Base-by-base conservation (phyloP, 2,113 vertebrate species). In the Trichomycterus rosablanca region DNA sequence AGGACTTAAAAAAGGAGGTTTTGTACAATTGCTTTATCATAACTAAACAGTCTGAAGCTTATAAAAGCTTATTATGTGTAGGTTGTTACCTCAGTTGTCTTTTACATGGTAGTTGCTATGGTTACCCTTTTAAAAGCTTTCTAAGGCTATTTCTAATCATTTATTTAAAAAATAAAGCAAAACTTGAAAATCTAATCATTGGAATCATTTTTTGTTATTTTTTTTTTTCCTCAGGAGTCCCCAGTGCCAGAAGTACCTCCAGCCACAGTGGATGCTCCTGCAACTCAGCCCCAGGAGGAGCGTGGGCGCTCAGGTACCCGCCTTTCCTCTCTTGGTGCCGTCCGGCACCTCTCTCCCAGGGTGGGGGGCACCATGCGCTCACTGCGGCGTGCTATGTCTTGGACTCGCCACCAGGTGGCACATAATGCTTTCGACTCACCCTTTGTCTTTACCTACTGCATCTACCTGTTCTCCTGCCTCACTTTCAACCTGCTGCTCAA, bases 221-320 rank as follows among this genome's bases (percentile, higher is more conserved):
- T n/a, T 61, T 5, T 52, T 30, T 6, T 1, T 4, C 6, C 54
- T 0, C 78, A 98, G 95, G 94, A 94, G 59, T 68, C 76, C 79
- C 89, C 86, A 78, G 84, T 59, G 63, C 19, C 80, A 63, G 72
- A 78, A 51, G 84, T 84, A 44, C 74, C 90, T 16, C 1, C 77
- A 32, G 66, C 73, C 44, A 73, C 84, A 2, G 81, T 86, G 2
- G 93, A 93, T 1, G 72, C 88, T 49, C 83, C 63, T 0, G 89
- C 76, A 4, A 62, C 79, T 46, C 24, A 81, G 40, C 1, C 37
- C 72, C 82, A 81, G 1, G 74, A 84, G 7, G 91, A 93, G 37
- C 80, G 73, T 80, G 90, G 87, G 71, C 89, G 89, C 53, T 89
- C 94, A 98, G 96, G 96, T 98, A 98, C 87, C 89, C 87, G 78